Percentiles rank a stretch among this genome's conserved stretches.
These are phyloP conservation scores for Anthoscopus minutus DNA, from an alignment of 2,113 vertebrate species.

Conservation along the genomic window DNA sequence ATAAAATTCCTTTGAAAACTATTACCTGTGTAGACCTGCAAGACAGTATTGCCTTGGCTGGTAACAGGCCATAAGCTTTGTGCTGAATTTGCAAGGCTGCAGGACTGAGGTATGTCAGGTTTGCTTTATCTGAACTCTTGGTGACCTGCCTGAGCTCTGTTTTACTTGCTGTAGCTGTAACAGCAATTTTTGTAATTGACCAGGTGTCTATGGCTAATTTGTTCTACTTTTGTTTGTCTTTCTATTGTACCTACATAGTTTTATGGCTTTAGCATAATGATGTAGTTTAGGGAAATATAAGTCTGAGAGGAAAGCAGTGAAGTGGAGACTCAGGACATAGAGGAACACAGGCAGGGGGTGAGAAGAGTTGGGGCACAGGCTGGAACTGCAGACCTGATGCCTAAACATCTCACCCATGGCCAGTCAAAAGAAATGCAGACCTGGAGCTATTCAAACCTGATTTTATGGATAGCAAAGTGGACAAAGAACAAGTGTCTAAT, in stretches of 20 bases:
- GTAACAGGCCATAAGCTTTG: not conserved
- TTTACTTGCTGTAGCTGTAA: conserved; percentile 1
- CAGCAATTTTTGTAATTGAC: conserved; percentile 32
- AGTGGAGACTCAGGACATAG: not conserved
- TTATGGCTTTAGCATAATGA: not conserved
- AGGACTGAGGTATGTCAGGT: not conserved
- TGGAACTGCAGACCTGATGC: not conserved
- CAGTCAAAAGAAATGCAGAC: not conserved
- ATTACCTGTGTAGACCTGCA: not conserved
- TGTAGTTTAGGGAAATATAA: not conserved
- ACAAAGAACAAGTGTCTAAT: not conserved
- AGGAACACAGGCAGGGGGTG: not conserved
- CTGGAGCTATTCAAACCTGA: not conserved
- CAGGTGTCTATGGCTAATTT: not conserved
- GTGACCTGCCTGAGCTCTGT: not conserved
- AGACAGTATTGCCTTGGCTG: not conserved
- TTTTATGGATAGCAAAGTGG: not conserved
- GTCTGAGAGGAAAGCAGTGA: not conserved
- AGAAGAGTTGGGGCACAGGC: not conserved
- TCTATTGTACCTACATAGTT: not conserved
- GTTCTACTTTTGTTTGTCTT: conserved; percentile 32
- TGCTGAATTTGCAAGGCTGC: conserved; percentile 11
- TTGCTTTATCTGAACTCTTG: conserved; percentile 27
- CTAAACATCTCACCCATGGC: not conserved
- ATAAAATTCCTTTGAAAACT: not conserved